These are phyloP conservation scores for Phengaris alcon DNA, from an alignment of 2,888 invertebrate species.

Conservation along the genomic window DNA sequence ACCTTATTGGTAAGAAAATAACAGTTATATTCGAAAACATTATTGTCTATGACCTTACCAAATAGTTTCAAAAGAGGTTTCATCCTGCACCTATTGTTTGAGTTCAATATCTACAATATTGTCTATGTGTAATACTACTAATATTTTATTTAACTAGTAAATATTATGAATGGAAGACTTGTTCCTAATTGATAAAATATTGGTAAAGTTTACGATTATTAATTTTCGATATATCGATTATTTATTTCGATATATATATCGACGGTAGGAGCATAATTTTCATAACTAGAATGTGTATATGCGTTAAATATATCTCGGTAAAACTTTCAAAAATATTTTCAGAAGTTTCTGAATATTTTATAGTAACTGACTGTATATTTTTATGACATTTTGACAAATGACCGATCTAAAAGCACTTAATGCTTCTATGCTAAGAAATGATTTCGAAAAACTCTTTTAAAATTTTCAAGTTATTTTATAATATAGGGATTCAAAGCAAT, in stretches of 20 bases:
- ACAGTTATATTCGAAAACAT: background rate
- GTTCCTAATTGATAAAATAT: background rate
- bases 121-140: background rate
- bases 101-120: constrained; percentile 55
- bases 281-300: too few species aligned
- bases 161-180: constrained; percentile 41
- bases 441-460: background rate
- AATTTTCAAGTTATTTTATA: background rate
- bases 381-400: background rate
- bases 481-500: background rate
- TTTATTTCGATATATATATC: too few species aligned
- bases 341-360: background rate
- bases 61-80: constrained; percentile 64
- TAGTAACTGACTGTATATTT: background rate
- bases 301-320: background rate
- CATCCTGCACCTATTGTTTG: constrained; percentile 54
- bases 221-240: too few species aligned
- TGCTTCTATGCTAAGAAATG: too few species aligned
- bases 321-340: background rate
- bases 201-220: too few species aligned
- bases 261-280: too few species aligned
- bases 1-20: constrained; percentile 11
- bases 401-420: background rate
- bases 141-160: constrained; percentile 30
- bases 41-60: background rate